A percentile compares a stretch with the other conserved stretches of the same genome.
phyloP scores from a whole-genome alignment of 2,113 vertebrate genomes.

The Coptodon bakossiorum region DNA sequence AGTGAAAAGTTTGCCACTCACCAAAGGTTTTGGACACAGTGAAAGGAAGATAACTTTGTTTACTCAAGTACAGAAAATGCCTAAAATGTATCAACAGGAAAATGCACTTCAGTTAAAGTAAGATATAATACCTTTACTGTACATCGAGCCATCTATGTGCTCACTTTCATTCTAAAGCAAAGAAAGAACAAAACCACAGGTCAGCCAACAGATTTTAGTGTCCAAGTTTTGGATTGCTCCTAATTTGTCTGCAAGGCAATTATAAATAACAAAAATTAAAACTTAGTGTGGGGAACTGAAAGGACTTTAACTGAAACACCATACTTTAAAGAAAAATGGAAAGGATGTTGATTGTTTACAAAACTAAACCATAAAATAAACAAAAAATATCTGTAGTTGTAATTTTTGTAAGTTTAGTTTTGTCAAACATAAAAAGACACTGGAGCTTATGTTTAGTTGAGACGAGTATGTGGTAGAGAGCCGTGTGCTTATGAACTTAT shows the following conservation, averaged over 20 bases:
- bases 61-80: fast-evolving
- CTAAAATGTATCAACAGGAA: not conserved
- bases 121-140: not conserved
- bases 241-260: not conserved
- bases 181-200: fast-evolving
- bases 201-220: not conserved
- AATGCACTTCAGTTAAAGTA: not conserved
- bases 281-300: not conserved
- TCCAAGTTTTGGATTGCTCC: fast-evolving
- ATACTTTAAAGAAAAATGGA: not conserved
- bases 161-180: not conserved
- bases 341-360: not conserved
- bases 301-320: not conserved
- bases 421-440: not conserved
- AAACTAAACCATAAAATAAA: not conserved
- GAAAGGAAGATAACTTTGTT: not conserved
- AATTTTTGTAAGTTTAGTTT: not conserved
- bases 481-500: not conserved
- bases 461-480: fast-evolving
- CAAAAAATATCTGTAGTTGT: not conserved
- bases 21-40: not conserved
- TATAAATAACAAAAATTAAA: not conserved
- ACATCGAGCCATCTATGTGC: fast-evolving
- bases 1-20: not conserved
- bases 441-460: not conserved